A percentile compares a stretch with the other conserved stretches of the same genome.
phyloP scores from a whole-genome alignment of 2,113 vertebrate genomes.

The Rhabdornis inornatus region DNA sequence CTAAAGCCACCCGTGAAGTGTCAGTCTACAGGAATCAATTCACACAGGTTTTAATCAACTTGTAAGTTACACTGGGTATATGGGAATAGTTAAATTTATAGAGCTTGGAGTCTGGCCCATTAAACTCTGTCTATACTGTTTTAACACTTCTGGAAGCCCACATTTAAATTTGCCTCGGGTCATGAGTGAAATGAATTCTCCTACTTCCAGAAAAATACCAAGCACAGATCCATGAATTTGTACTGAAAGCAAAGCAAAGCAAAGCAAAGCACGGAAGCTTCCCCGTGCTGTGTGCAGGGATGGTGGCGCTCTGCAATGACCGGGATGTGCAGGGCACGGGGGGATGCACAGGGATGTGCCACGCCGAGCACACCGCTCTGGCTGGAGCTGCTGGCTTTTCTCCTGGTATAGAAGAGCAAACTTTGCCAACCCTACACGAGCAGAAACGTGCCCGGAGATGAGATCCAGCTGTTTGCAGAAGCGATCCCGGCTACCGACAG shows the following conservation, averaged over 20 bases:
- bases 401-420: background rate
- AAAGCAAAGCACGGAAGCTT: background rate
- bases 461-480: background rate
- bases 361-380: fast-evolving
- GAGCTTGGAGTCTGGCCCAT: slow-evolving; percentile 56
- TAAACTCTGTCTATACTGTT: slow-evolving; percentile 37
- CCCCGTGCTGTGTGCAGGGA: fast-evolving
- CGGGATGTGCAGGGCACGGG: fast-evolving
- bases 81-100: slow-evolving; percentile 64
- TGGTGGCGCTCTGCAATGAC: fast-evolving
- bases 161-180: slow-evolving; percentile 11
- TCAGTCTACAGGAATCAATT: slow-evolving; percentile 51
- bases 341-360: background rate
- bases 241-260: background rate
- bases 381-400: background rate
- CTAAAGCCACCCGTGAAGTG: slow-evolving; percentile 41
- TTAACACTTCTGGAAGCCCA: slow-evolving; percentile 44
- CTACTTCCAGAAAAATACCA: background rate
- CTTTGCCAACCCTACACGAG: fast-evolving
- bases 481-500: fast-evolving
- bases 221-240: background rate
- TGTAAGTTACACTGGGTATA: slow-evolving; percentile 37
- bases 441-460: background rate
- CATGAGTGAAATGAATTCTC: background rate
- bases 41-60: slow-evolving; percentile 56